Percentiles rank a stretch among this genome's conserved stretches.
Conservation (phyloP, 2,888 invertebrate genomes). For the Parnassius apollo region DNA sequence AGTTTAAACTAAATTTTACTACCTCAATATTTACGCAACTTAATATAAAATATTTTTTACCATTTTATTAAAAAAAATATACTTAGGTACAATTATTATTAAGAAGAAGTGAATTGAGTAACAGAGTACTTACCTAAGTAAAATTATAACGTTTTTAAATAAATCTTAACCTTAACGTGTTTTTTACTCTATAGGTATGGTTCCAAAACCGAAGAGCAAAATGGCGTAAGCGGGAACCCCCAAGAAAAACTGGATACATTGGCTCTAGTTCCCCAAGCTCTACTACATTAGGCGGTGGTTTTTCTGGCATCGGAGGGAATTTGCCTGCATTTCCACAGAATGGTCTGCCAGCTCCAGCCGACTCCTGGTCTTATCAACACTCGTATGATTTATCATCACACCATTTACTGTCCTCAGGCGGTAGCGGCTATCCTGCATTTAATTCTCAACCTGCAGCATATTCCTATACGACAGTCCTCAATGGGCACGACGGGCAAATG, state of each 20-base stretch:
- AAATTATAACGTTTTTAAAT: neutral
- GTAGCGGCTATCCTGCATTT: constrained; percentile 84
- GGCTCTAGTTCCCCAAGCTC: constrained; percentile 86
- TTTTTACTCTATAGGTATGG: constrained; percentile 82
- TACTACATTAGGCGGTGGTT: constrained; percentile 83
- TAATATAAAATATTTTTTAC: too few species aligned
- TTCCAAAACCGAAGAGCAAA: constrained; percentile 96
- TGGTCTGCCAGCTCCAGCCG: constrained; percentile 84
- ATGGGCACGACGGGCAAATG: constrained; percentile 87
- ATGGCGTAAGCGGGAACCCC: constrained; percentile 96
- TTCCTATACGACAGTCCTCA: constrained; percentile 85
- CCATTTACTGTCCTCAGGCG: constrained; percentile 87
- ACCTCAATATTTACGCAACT: too few species aligned
- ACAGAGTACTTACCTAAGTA: too few species aligned
- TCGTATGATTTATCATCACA: constrained; percentile 89
- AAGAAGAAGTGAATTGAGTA: too few species aligned
- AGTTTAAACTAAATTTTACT: too few species aligned
- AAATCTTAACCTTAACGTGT: constrained; percentile 13
- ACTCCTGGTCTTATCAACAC: constrained; percentile 90
- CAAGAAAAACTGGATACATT: constrained; percentile 92
- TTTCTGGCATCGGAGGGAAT: constrained; percentile 73
- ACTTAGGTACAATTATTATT: too few species aligned
- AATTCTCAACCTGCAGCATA: constrained; percentile 81
- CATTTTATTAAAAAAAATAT: too few species aligned
- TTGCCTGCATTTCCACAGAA: constrained; percentile 81